Evolutionary conservation across 1,140 invertebrate genomes (phyloP), one percentile per base, ranked within the genome.

Genomic region (Aphidius gifuensis): DNA sequence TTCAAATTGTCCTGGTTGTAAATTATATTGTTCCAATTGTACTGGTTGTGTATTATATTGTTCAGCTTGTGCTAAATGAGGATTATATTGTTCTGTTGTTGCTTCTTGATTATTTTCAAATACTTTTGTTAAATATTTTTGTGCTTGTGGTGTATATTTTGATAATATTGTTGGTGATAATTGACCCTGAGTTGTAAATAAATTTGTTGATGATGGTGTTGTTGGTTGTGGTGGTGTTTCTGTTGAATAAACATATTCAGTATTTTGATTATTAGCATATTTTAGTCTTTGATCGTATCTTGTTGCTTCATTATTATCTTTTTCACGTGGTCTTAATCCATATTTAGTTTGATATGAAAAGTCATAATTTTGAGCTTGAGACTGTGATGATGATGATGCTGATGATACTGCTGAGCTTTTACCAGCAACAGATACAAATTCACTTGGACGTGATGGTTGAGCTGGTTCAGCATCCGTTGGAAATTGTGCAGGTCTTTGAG

Each of bases 401-500:
- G 23, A 55, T 40, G 9, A 16, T 2, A 0, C 47, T 49, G 2
- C 47, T 6, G 16, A 16, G 16, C 16, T 16, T 16, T 16, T 16
- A 16, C 11, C 6, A n/a, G 11, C 39, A 53, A n/a, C 3, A 43
- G 5, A 42, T 38, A 42, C 11, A 53, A 9, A 7, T 5, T 39
- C 56, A 44, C 57, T 64, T 11, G 67, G 61, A n/a, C 66, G 62
- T 6, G 68, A 64, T 0, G 53, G 62, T 46, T 62, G 50, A 51
- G 5, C 5, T 4, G 49, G 63, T 0, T 65, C 59, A 42, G 66
- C 63, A 48, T 74, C 71, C 3, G 64, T 73, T 5, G 74, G 80
- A 53, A 81, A 81, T 42, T 78, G 75, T 6, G 77, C 64, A 1
- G 79, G 79, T 6, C 70, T 74, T 60, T 80, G 77, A 6, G 77